phyloP scores from a whole-genome alignment of 2,113 vertebrate genomes.

The Tichodroma muraria region DNA sequence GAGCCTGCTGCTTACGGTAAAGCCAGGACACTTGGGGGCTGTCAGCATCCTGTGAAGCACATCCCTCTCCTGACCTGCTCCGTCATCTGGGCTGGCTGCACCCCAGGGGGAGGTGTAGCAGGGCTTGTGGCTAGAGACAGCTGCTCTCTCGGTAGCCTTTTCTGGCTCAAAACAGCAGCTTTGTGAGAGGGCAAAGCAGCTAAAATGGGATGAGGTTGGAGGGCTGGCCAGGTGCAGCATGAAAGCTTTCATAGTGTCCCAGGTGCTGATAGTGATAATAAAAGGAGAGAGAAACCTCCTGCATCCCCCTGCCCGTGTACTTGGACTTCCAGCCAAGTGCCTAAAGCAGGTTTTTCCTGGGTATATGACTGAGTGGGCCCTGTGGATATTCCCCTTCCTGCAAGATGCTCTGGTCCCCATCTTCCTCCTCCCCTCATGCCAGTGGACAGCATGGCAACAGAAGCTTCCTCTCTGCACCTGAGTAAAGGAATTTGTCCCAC shows the following conservation, averaged over 20 bases:
- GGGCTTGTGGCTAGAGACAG: neutral
- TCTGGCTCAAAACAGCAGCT: neutral
- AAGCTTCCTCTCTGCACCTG: neutral
- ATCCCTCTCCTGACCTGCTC: neutral
- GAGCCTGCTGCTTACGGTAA: neutral
- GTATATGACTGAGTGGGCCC: neutral
- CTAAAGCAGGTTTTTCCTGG: neutral
- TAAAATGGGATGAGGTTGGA: neutral
- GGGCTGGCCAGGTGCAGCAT: neutral
- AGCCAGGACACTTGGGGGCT: neutral
- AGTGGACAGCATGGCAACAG: neutral
- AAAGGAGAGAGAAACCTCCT: neutral
- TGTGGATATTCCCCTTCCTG: neutral
- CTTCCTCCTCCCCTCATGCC: neutral
- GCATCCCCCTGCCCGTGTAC: rapidly evolving
- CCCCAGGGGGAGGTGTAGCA: rapidly evolving
- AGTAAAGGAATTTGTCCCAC: neutral
- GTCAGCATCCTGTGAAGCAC: neutral
- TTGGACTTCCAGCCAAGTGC: neutral
- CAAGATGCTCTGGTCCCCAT: neutral
- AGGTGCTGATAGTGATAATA: neutral
- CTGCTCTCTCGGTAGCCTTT: neutral
- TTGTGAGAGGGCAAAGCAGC: neutral
- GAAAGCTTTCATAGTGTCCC: neutral
- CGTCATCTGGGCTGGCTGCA: neutral